phyloP scores from a whole-genome alignment of 2,797 vertebrate species.

The Leptatherina wallacei region DNA sequence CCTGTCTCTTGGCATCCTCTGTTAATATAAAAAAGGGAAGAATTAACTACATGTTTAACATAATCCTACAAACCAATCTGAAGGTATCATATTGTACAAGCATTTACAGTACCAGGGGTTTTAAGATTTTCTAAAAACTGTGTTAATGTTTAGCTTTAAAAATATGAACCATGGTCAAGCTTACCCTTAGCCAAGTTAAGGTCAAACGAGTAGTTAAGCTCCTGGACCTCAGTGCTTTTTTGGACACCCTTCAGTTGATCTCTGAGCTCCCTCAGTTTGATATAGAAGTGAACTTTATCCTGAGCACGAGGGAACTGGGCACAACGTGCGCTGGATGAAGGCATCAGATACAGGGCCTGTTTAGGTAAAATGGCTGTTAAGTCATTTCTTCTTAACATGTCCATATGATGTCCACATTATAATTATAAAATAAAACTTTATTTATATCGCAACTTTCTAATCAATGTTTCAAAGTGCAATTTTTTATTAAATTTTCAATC shows the following conservation, averaged over 20 bases:
- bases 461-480: too few species aligned
- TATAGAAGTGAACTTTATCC: slow-evolving; percentile 99
- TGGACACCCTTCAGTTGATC: slow-evolving; percentile 90
- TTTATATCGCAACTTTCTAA: neutral
- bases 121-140: neutral
- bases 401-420: neutral
- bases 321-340: slow-evolving; percentile 96
- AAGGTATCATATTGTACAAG: neutral
- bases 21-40: slow-evolving; percentile 24
- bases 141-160: neutral
- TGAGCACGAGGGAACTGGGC: slow-evolving; percentile 98
- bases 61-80: neutral
- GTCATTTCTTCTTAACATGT: neutral
- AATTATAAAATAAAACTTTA: neutral
- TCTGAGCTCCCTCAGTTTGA: slow-evolving; percentile 93
- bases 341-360: slow-evolving; percentile 97
- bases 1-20: slow-evolving; percentile 97
- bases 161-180: neutral
- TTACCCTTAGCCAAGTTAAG: slow-evolving; percentile 92
- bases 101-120: neutral
- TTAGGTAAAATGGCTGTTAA: neutral
- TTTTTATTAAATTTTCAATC: too few species aligned
- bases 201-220: slow-evolving; percentile 91
- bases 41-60: neutral
- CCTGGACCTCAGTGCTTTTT: slow-evolving; percentile 85